Base-by-base conservation (phyloP, 2,113 vertebrate species). In the Stomatorhinus ivindoensis region DNA sequence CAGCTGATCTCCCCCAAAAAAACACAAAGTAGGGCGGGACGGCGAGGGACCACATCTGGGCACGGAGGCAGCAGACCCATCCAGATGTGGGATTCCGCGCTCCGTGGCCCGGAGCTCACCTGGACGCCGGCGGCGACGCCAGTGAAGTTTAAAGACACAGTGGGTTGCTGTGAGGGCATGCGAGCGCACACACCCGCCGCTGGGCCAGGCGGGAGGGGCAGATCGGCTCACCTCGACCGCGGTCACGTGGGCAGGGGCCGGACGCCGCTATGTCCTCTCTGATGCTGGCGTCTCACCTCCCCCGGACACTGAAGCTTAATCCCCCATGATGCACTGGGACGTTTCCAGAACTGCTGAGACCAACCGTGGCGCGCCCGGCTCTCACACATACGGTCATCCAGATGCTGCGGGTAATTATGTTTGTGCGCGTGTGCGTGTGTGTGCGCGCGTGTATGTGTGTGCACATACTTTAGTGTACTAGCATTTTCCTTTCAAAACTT, bases 1-100 rank as follows among this genome's bases (percentile, higher is more conserved):
- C 95, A 96, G 94, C 95, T 95, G 95, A 95, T 92, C 93, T 93
- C 93, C 55, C 46, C 46, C 73, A 84, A 86, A 82, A 89, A 80
- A 90, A 24, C 35, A 86, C 76, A 90, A 92, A 46, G 90, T 47
- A 87, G 85, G 65, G 69, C 48, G 83, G 31, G 51, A 89, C 89
- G 87, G 90, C 85, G 53, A 90, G 76, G 61, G 91, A 92, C 86
- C 92, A 92, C 92, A 93, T 93, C 92, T 93, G 92, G 90, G 91
- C 91, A 82, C 47, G 61, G 85, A 90, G 90, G 42, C 90, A 47
- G 69, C 84, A 91, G 90, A 85, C 89, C 89, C 87, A 92, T 92
- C 90, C 92, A 93, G 92, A 93, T 92, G 92, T 92, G 90, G 88
- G 90, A 47, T 50, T 87, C 76, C 44, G 55, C 42, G 90, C 88